Percentiles rank a stretch among this genome's conserved stretches.
Evolutionary conservation across 2,113 vertebrate species (phyloP).

Genomic region (Prinia subflava): DNA sequence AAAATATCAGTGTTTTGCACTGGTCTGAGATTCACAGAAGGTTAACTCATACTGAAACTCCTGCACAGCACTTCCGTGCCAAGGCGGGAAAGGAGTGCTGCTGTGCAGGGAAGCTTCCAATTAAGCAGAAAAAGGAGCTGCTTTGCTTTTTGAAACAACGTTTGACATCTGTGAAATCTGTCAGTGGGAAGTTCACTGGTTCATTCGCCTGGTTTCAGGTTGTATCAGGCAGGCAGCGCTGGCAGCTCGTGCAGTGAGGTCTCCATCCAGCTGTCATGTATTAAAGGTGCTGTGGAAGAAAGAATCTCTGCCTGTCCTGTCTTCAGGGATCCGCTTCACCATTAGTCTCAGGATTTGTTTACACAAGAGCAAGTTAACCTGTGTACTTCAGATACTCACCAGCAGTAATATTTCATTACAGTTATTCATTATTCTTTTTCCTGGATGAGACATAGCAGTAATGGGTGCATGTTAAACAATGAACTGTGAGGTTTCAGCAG

Average conservation of each 20-base stretch:
- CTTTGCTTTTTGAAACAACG: constrained; percentile 4
- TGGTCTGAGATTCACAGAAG: neutral
- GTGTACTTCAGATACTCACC: neutral
- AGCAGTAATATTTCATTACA: neutral
- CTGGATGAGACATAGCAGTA: neutral
- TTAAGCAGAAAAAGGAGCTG: constrained; percentile 34
- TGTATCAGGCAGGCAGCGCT: neutral
- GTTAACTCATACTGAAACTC: constrained; percentile 54
- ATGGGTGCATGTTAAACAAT: neutral
- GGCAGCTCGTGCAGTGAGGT: accelerated
- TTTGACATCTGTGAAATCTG: neutral
- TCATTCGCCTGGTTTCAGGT: neutral
- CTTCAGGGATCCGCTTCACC: neutral
- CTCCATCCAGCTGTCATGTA: neutral
- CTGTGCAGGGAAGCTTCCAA: constrained; percentile 35
- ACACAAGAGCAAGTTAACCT: neutral
- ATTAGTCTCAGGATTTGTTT: neutral
- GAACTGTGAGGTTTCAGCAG: neutral
- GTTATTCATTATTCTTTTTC: neutral
- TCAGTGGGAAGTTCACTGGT: neutral
- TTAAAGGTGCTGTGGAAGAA: neutral
- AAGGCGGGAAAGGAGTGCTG: neutral
- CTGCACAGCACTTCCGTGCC: constrained; percentile 4
- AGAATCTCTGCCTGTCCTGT: neutral
- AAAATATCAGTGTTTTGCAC: constrained; percentile 20